Evolutionary conservation across 2,888 invertebrate genomes (phyloP), one percentile per base, ranked within the genome.

Genomic region (Rotaria sp.): DNA sequence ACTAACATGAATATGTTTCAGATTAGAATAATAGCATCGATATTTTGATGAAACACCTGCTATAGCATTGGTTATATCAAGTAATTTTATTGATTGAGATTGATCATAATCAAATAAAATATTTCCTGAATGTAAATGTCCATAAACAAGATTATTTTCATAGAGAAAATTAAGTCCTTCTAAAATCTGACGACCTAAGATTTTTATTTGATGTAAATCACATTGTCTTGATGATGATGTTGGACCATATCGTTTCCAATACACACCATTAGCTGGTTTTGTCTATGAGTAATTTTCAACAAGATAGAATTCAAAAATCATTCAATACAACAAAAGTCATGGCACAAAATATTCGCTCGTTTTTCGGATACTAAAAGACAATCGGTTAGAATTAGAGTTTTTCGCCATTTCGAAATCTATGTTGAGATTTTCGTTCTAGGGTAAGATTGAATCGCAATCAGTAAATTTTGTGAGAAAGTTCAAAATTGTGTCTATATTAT

Each of bases 91-190:
- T 80, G 93, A 87, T 30, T 88, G 88, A 26, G 88, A 93, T 88
- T 94, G 94, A 88, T 94, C 93, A 88, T 21, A 38, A 67, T 93
- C 93, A 89, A 96, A 93, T n/a, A 95, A 93, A 90, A 96, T 93
- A 91, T 96, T 96, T 18, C 96, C 96, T 1, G 95, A 94, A 91
- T 96, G 96, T 85, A 96, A 92, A 91, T 95, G 89, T 95, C 95
- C 96, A 91, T 95, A 95, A 50, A 95, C 94, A 90, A 96, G 92
- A 86, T 95, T 95, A 90, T 95, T 96, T 87, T 95, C 95, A 89
- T 95, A 95, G 89, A 96, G 92, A 92, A 95, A 96, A 90, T 94
- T 94, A 88, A 96, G 92, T 41, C 95, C 95, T 90, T 95, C 94
- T 88, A 96, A 92, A 90, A 96, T 95, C 92, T 96, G 95, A 89